Evolutionary conservation across 1,140 invertebrate species (phyloP), one percentile per base, ranked within the genome.

Genomic region (Melanaphis sacchari): DNA sequence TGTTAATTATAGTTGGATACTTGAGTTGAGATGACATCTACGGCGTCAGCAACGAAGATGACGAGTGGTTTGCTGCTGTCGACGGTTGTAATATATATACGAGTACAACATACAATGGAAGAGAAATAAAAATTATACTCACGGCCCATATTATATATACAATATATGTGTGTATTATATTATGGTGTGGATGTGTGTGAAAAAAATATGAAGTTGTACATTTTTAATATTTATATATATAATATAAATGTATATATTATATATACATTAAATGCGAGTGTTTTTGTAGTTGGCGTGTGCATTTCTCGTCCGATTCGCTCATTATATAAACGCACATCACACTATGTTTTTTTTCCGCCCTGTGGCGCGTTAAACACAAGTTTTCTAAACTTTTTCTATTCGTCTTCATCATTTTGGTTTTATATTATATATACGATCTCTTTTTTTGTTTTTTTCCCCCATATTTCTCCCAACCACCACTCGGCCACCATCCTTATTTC

Each of bases 361-460:
- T 22, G 36, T 22, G 36, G 49, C 88, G 49, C 36, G 49, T 89
- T 89, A 41, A 90, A 59, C 59, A 90, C 49, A 40, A 59, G 52
- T 90, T 59, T 15, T 8, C 26, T 38, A 59, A 59, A 90, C 89
- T 90, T 90, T 90, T 59, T 90, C 36, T 59, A 59, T 90, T 90
- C 52, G 11, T 90, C 89, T 90, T 59, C 89, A 59, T 90, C 89
- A 40, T 89, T 41, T 41, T 26, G 82, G 81, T 84, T 40, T 38
- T 84, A 40, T 40, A 38, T 24, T 40, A 82, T 82, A 40, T 82
- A 82, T 9, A 22, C 8, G 7, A 40, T 22, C 8, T 38, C 36
- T 89, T 52, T 36, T 36, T 52, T 24, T 89, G n/a, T 24, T 9
- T 18, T 89, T 21, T 46, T 46, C 26, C 15, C 2, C n/a, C 36